Evolutionary conservation across 1,140 invertebrate species (phyloP).

Genomic region (Doryteuthis pealeii): DNA sequence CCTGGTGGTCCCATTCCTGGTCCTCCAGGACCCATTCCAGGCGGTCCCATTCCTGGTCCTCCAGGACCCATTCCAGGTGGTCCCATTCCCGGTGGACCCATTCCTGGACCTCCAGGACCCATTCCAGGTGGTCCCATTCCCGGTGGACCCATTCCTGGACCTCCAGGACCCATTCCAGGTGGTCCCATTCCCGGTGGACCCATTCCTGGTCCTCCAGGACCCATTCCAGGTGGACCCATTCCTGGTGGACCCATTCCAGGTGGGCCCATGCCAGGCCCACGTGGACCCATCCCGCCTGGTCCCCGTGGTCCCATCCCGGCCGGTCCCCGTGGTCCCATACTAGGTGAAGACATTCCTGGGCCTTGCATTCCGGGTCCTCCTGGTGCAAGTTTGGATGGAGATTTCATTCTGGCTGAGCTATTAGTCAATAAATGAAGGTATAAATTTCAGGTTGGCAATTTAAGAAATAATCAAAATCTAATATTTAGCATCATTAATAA

Average conservation of each 20-base stretch:
- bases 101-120: neutral
- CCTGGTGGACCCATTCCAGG: neutral
- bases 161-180: neutral
- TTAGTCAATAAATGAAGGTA: neutral
- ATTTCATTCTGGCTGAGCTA: neutral
- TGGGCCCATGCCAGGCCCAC: neutral
- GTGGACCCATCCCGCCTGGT: neutral
- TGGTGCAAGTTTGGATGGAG: neutral
- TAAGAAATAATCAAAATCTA: no score
- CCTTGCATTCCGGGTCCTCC: neutral
- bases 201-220: neutral
- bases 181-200: neutral
- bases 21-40: neutral
- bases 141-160: neutral
- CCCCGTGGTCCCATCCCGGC: neutral
- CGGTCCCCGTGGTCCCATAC: neutral
- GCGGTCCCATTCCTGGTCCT: neutral
- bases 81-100: neutral
- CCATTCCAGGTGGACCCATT: constrained; percentile 5
- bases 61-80: neutral
- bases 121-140: neutral
- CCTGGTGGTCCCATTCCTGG: neutral
- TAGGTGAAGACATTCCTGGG: no score
- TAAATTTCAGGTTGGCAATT: neutral
- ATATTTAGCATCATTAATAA: no score